Conservation (phyloP, 1,140 invertebrate species). For the Apis florea region DNA sequence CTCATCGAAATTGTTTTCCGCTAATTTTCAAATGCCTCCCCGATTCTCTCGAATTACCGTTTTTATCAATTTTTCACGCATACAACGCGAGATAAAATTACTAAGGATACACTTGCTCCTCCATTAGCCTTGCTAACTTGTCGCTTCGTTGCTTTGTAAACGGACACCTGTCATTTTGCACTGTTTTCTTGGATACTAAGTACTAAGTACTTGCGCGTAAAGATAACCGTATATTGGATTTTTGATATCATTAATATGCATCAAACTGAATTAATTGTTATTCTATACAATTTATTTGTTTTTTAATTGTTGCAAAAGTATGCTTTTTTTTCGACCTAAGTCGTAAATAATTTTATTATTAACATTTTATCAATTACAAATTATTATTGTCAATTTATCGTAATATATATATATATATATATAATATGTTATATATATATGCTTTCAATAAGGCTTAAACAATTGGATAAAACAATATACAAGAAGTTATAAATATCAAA, state of each 20-base stretch:
- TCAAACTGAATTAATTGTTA: neutral
- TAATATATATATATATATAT: no score
- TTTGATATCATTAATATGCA: neutral
- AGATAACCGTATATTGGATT: neutral
- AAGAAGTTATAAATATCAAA: no score
- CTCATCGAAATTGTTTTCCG: slow-evolving; percentile 20
- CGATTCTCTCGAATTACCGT: slow-evolving; percentile 11
- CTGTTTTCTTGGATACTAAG: neutral
- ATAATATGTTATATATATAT: no score
- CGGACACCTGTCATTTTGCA: neutral
- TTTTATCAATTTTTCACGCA: slow-evolving; percentile 43
- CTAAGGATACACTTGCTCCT: neutral
- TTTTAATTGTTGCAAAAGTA: neutral
- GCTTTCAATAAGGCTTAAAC: no score
- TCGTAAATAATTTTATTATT: no score
- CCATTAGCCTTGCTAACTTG: neutral
- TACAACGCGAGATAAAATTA: slow-evolving; percentile 20
- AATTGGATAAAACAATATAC: no score
- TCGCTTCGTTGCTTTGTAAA: neutral
- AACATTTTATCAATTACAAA: no score
- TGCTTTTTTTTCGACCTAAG: neutral
- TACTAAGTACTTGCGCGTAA: no score
- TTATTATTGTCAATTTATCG: no score
- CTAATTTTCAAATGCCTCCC: slow-evolving; percentile 13
- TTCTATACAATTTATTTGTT: neutral